Base-by-base conservation (phyloP, 2,113 vertebrate species). In the Dendropsophus ebraccatus region DNA sequence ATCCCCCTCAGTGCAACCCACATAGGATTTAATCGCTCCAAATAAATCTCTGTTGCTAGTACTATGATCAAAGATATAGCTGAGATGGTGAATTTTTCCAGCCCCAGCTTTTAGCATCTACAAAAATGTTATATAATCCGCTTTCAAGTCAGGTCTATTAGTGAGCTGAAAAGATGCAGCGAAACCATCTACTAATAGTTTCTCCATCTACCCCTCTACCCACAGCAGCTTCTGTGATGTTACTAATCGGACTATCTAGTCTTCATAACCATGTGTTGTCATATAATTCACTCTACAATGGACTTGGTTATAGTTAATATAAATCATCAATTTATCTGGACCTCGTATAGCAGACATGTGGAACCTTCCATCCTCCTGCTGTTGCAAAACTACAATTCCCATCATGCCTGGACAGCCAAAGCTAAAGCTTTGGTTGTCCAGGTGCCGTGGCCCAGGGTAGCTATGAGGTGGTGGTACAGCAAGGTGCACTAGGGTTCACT, bases 1-100 rank as follows among this genome's bases (percentile, higher is more conserved):
- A 86, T 73, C 28, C n/a, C 72, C 62, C 62, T 80, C 76, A 73
- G 41, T 72, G n/a, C 76, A 56, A 72, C 76, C 84, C 75, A 80
- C 62, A 78, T 28, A 65, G 58, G 83, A 78, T 69, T 65, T 70
- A 69, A 79, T 56, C n/a, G 56, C 49, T 30, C 74, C 23, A 37
- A 41, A 35, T 13, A 86, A 70, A 28, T 56, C 78, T 56, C 21
- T 60, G 4, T 56, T 70, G 62, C 75, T 81, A 32, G 28, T 32
- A 10, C 62, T 41, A 35, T 54, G 84, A 86, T 86, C 75, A 86
- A 86, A 86, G 49, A 73, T 81, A 58, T 7, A 49, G 32, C 60
- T 79, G n/a, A n/a, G n/a, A n/a, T n/a, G 50, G 32, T 70, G 76
- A 81, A 17, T 56, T 35, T 67, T 73, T n/a, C 19, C 25, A 37